Evolutionary conservation across 2,888 invertebrate species (phyloP), one percentile per base, ranked within the genome.

Genomic region (Synanthedon formicaeformis): DNA sequence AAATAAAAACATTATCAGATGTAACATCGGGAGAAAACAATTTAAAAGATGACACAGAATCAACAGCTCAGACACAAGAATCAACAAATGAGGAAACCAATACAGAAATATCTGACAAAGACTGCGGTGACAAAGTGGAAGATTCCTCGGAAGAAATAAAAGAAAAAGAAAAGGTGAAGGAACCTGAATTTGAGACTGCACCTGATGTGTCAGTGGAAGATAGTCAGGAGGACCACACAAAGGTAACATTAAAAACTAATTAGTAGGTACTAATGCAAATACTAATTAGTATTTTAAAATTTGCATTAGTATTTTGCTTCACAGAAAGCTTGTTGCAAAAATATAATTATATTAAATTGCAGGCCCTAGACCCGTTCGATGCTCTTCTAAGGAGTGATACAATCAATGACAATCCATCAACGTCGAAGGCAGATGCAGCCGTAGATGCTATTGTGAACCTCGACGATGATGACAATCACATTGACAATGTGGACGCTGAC

Each of bases 141-240:
- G 40, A 40, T 27, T 12, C 3, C 13, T 13, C 8, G 14, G 50
- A 50, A 34, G 27, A 73, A 54, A 68, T 60, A n/a, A 57, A 59
- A 8, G 62, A 62, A 45, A 60, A 62, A 55, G 69, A 72, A 12
- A 75, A 81, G 61, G 76, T 78, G 40, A 75, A 69, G 3, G 80
- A 86, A 57, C 84, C 88, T 34, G 78, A 87, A 60, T 89, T 90
- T 77, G 85, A 89, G 56, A 88, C 88, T 10, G 84, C 90, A 6
- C 88, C 89, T 8, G 81, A 88, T 73, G 63, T 82, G 40, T 73
- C 83, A 40, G 63, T 77, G 49, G 85, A 86, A 50, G 86, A 86
- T 53, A 60, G 73, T 23, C 81, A 84, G 53, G 87, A 86, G 57
- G 87, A 87, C 61, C 83, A 86, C 60, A 77, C 85, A 54, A 81